Base-by-base conservation (phyloP, 2,797 vertebrate species). In the Bradypodion ventrale region DNA sequence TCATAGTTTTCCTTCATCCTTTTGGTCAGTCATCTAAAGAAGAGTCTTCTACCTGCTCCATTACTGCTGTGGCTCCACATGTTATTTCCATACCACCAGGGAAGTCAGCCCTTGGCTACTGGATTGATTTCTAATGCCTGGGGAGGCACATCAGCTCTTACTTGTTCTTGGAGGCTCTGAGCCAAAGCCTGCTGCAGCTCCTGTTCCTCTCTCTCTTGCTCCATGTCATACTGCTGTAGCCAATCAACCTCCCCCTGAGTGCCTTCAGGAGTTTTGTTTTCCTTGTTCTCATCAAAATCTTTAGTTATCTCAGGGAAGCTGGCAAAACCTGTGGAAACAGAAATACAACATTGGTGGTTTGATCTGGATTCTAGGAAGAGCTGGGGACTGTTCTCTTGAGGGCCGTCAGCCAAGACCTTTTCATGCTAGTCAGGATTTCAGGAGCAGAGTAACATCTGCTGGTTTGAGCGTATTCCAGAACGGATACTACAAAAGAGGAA, bases 261-360 rank as follows among this genome's bases (percentile, higher is more conserved):
- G 2, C 96, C 96, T 89, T 98, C 97, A 0, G 99, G 99, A 87
- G 99, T 99, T 96, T 99, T 98, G 95, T 99, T 99, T 95, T 99
- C 99, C 92, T 99, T 99, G 94, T 99, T 99, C 93, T 99, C 98
- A 93, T 99, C 99, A 97, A 98, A 96, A 93, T 97, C 97, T 90
- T 97, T 99, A 76, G 97, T 96, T 90, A 98, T 93, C 89, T 98
- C 95, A 0, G 94, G 84, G 92, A 96, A 97, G 92, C n/a, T 93
- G 88, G 93, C 82, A 92, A 94, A 91, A 94, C 94, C 96, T 96
- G 83, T 92, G 82, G 86, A 93, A 94, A 85, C 40, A 93, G 85
- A 93, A 46, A 70, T 65, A 59, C 25, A 40, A 75, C 21, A 29
- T 7, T 42, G 7, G 52, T 32, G 27, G 23, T 40, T 73, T 27